Conservation (phyloP, 2,888 invertebrate species). For the Sinhomidia bicolor region DNA sequence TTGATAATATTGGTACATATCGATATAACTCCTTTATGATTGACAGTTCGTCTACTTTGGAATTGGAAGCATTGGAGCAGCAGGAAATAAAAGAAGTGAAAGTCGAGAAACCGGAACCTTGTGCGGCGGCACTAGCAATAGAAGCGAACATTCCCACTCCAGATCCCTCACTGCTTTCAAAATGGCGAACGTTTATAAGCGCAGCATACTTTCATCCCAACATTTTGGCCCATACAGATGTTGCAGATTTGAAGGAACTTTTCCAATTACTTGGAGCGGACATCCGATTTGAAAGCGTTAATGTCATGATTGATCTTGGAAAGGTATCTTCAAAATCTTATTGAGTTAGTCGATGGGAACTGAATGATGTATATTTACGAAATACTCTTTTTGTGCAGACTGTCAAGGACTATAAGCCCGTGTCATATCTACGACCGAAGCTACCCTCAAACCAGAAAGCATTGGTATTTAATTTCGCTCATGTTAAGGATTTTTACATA, state of each 20-base stretch:
- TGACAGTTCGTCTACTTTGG: neutral
- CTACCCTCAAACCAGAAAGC: conserved; percentile 17
- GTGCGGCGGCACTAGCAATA: conserved; percentile 57
- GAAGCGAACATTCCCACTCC: conserved; percentile 65
- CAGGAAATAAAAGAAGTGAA: conserved; percentile 14
- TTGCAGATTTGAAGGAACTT: conserved; percentile 62
- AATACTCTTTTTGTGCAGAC: too few relatives aligned
- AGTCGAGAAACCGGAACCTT: conserved; percentile 24
- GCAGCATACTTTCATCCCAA: conserved; percentile 73
- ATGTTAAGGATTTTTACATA: conserved; percentile 61
- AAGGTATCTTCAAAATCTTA: conserved; percentile 46
- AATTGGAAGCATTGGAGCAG: neutral
- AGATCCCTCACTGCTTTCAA: conserved; percentile 3
- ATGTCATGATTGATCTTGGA: conserved; percentile 71
- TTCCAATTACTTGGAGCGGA: conserved; percentile 68
- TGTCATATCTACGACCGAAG: conserved; percentile 55
- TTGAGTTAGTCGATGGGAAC: neutral
- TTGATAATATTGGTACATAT: too few relatives aligned
- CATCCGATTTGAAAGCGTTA: conserved; percentile 60
- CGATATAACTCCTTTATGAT: too few relatives aligned
- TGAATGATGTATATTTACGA: too few relatives aligned
- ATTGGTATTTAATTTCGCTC: conserved; percentile 61
- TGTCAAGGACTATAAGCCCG: conserved; percentile 42
- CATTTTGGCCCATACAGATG: conserved; percentile 69
- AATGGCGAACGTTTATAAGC: conserved; percentile 72